These are phyloP conservation scores for Dasysyrphus albostriatus DNA, from an alignment of 2,888 invertebrate species.

Conservation along the genomic window DNA sequence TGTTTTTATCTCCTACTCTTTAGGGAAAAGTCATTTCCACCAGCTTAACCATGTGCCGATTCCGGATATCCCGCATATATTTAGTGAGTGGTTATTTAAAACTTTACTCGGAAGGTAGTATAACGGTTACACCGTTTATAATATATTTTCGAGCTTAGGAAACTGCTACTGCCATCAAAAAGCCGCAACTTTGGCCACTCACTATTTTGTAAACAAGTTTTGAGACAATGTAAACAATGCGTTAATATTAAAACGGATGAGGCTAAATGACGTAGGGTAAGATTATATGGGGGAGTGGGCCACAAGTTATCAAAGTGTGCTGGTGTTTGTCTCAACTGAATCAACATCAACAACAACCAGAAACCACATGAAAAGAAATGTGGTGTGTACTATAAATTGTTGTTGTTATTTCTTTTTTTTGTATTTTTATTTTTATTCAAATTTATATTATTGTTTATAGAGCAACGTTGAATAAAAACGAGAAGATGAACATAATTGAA, in stretches of 20 bases:
- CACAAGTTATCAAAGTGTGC: constrained; percentile 9
- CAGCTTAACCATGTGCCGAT: constrained; percentile 6
- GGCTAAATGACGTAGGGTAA: neutral
- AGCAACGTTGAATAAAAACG: neutral
- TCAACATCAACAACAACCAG: constrained; percentile 5
- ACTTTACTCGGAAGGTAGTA: neutral
- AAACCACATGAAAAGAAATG: neutral
- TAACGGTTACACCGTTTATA: neutral
- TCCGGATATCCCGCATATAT: constrained; percentile 14
- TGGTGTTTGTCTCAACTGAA: constrained; percentile 20
- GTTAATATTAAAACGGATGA: constrained; percentile 14
- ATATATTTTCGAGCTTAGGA: neutral
- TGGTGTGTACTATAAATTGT: neutral
- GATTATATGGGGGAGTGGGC: neutral
- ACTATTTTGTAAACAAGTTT: constrained; percentile 16
- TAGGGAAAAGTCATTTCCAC: constrained; percentile 10
- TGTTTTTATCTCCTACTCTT: constrained; percentile 5
- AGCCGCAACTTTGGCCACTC: constrained; percentile 15
- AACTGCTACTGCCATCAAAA: neutral
- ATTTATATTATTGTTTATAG: constrained; percentile 17
- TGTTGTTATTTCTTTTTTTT: neutral
- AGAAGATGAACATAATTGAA: constrained; percentile 21
- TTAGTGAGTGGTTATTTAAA: constrained; percentile 5
- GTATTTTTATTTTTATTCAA: constrained; percentile 13
- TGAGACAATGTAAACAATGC: constrained; percentile 20